phyloP scores from a whole-genome alignment of 2,797 vertebrate genomes.

The Manis javanica region DNA sequence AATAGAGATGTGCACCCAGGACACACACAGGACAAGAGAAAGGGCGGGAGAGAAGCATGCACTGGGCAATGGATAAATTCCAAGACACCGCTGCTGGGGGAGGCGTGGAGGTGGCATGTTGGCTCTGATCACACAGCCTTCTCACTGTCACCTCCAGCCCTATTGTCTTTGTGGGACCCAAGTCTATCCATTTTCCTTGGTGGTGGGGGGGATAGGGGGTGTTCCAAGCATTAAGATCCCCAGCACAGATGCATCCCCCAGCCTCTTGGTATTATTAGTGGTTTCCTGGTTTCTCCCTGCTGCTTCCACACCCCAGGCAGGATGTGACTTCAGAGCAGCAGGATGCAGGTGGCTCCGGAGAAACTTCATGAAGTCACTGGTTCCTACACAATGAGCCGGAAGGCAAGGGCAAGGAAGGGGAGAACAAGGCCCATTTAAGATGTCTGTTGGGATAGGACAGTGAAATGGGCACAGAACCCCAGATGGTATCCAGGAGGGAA shows the following conservation, averaged over 20 bases:
- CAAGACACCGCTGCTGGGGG: not conserved
- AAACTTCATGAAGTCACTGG: constrained; percentile 77
- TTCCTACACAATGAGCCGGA: constrained; percentile 77
- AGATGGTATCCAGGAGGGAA: not conserved
- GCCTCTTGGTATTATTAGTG: constrained; percentile 2
- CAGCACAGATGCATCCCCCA: constrained; percentile 5
- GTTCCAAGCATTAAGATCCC: not conserved
- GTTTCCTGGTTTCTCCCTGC: constrained; percentile 61
- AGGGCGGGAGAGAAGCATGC: not conserved
- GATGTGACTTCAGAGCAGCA: constrained; percentile 80
- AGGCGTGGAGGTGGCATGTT: not conserved
- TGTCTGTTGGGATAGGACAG: not conserved
- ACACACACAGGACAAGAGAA: not conserved
- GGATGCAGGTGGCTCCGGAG: constrained; percentile 84
- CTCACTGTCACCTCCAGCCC: not conserved
- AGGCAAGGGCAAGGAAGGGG: constrained; percentile 54
- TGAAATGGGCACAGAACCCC: not conserved
- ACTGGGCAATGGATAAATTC: not conserved
- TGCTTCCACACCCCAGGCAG: constrained; percentile 60
- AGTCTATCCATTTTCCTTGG: not conserved
- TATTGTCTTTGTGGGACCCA: not conserved
- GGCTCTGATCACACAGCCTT: not conserved
- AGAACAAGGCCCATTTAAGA: not conserved
- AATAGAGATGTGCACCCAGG: not conserved
- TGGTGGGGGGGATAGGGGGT: not conserved